Base-by-base conservation (phyloP, 2,797 vertebrate genomes). In the Chelon labrosus region DNA sequence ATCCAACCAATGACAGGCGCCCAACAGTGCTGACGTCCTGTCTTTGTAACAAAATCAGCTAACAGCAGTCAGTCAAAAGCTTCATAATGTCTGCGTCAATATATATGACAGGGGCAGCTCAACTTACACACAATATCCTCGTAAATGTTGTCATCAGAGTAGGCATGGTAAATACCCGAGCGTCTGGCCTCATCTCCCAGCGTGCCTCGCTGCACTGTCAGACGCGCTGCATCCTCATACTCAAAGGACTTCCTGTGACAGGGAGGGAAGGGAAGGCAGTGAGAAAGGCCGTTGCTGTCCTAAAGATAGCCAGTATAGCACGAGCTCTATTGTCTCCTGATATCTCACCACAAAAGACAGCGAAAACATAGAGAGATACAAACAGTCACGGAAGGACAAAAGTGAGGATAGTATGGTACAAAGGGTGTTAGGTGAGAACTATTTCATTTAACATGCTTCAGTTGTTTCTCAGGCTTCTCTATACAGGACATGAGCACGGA, bases 91-190 rank as follows among this genome's bases (percentile, higher is more conserved):
- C n/a, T 13, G 7, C 22, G 27, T 42, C 17, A 25, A n/a, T 65
- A 22, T 20, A 17, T 20, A 37, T 61, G 41, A 65, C 9, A 42
- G 7, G 10, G 13, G 31, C 13, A 53, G 46, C 19, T 71, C 61
- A 53, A 96, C 97, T 85, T 94, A 99, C 98, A 96, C 83, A 97
- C 88, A 41, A 99, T 96, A 91, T 99, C 98, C 87, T 99, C 98
- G 20, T 99, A 99, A 89, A 99, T 96, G 85, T 97, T 99, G 93
- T 99, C 98, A 17, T 99, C 95, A 54, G 98, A 99, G 68, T 96
- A 95, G 7, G 97, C 94, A 77, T 93, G 96, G 92, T 95, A 91
- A 10, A 99, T 95, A 74, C 89, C 85, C 0, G 95, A 91, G 70
- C 90, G 85, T 38, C 93, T 65, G n/a, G 82, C 78, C 85, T 94